Percentiles rank a stretch among this genome's conserved stretches.
These are phyloP conservation scores for Mesitornis unicolor DNA, from an alignment of 2,113 vertebrate genomes.

Conservation along the genomic window DNA sequence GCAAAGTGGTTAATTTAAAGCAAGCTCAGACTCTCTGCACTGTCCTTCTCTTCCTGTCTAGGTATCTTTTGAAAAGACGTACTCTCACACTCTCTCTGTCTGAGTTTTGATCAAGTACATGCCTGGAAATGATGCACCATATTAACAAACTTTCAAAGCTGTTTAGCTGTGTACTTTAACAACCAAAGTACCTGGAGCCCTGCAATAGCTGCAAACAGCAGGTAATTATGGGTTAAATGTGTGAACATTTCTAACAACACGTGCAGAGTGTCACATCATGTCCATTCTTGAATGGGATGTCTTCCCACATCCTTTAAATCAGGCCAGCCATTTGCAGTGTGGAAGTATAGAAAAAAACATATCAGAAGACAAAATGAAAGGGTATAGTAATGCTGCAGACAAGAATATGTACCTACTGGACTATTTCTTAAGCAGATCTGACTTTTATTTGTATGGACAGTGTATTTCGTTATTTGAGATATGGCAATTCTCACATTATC, in stretches of 20 bases:
- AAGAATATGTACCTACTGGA: neutral
- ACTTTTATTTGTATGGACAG: slow-evolving; percentile 22
- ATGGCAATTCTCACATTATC: slow-evolving; percentile 27
- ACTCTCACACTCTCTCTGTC: neutral
- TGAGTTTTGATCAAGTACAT: neutral
- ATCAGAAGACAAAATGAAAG: slow-evolving; percentile 17
- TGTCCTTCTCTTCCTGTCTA: neutral
- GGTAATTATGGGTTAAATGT: neutral
- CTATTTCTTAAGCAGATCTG: slow-evolving; percentile 1
- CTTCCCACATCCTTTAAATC: neutral
- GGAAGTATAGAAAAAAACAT: neutral
- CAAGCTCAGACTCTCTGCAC: neutral
- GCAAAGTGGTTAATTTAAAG: neutral
- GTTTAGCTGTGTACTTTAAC: neutral
- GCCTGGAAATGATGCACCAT: neutral
- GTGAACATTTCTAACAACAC: neutral
- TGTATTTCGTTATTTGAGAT: neutral
- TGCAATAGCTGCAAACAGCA: neutral
- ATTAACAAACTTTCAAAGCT: neutral
- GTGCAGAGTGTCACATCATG: neutral
- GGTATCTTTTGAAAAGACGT: neutral
- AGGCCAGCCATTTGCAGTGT: neutral
- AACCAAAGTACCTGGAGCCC: neutral
- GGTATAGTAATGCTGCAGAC: neutral
- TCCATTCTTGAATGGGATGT: neutral